Evolutionary conservation across 2,797 vertebrate species (phyloP).

Genomic region (Ara ararauna): DNA sequence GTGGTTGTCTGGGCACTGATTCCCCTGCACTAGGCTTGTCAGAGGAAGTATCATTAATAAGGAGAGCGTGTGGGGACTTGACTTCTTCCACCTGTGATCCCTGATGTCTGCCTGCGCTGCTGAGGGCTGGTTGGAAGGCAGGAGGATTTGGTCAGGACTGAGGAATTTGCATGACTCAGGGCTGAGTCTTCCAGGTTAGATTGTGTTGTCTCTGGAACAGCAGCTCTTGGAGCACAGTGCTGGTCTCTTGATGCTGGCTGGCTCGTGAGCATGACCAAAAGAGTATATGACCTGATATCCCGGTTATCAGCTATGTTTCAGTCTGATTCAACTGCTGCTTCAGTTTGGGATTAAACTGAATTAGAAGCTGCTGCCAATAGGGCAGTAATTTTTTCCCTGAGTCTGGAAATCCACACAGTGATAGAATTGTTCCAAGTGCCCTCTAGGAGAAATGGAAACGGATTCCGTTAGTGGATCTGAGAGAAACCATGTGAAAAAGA

Average conservation of each 20-base stretch:
- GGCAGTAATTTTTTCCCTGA: rapidly evolving
- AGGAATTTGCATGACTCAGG: not conserved
- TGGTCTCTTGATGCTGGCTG: not conserved
- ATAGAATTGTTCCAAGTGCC: not conserved
- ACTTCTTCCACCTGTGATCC: not conserved
- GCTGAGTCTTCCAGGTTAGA: not conserved
- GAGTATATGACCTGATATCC: not conserved
- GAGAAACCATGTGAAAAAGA: not conserved
- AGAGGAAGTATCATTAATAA: not conserved
- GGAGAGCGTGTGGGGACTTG: not conserved
- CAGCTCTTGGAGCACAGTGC: not conserved
- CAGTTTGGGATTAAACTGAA: not conserved
- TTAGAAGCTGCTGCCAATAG: not conserved
- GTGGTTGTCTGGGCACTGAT: rapidly evolving
- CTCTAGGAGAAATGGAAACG: not conserved
- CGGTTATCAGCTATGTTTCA: not conserved
- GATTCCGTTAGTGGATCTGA: not conserved
- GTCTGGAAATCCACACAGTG: not conserved
- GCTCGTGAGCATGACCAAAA: not conserved
- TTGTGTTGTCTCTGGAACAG: not conserved
- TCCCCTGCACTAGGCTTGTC: not conserved
- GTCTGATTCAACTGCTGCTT: not conserved
- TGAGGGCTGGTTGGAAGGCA: not conserved
- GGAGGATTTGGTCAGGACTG: not conserved
- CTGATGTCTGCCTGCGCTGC: not conserved